Conservation (phyloP, 2,797 vertebrate species). For the Leuciscus waleckii region DNA sequence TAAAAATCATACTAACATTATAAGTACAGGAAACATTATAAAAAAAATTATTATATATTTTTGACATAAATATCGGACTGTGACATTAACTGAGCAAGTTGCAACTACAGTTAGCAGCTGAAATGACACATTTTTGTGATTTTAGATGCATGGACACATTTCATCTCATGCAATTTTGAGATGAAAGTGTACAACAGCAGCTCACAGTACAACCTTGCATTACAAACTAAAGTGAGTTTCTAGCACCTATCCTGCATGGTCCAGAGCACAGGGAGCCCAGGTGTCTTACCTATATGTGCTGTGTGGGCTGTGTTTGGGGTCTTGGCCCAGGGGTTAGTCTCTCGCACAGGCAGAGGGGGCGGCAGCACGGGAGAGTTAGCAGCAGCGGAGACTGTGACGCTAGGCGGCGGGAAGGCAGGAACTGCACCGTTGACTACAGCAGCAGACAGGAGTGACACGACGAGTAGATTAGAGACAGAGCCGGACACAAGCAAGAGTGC, state of each 20-base stretch:
- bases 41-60: too few species aligned
- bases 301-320: constrained; percentile 77
- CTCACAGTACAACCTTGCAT: background rate
- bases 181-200: too few species aligned
- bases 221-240: background rate
- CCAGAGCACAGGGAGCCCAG: constrained; percentile 2
- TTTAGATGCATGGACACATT: background rate
- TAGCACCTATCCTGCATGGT: background rate
- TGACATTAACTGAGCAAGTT: background rate
- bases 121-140: background rate
- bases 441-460: constrained; percentile 70
- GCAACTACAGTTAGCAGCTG: background rate
- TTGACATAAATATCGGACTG: background rate
- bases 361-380: constrained; percentile 76
- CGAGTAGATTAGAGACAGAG: constrained; percentile 50
- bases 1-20: too few species aligned
- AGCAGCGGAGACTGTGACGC: constrained; percentile 79
- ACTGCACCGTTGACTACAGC: constrained; percentile 94
- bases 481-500: constrained; percentile 20
- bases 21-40: too few species aligned
- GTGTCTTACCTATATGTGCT: constrained; percentile 80
- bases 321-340: constrained; percentile 98
- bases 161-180: background rate
- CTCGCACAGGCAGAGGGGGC: constrained; percentile 90
- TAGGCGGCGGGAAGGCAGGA: constrained; percentile 84